Evolutionary conservation across 1,140 invertebrate genomes (phyloP).

Genomic region (Anastatus disparis): DNA sequence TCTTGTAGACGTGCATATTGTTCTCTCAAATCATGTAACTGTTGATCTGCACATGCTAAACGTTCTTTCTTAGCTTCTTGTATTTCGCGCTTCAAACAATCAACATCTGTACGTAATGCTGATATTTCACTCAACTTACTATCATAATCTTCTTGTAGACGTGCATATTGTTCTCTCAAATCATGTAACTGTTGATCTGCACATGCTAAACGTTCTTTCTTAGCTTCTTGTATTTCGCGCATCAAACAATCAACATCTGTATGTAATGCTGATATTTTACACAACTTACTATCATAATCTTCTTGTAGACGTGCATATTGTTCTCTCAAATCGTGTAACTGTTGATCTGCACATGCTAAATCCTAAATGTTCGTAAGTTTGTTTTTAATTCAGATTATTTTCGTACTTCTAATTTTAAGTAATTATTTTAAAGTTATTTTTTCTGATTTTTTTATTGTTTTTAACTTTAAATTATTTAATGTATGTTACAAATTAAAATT

Average conservation of each 20-base stretch:
- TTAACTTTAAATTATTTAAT: too few species aligned
- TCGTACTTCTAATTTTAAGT: not conserved
- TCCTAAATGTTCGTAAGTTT: too few species aligned
- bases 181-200: conserved; percentile 61
- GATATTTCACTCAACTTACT: conserved; percentile 70
- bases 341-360: conserved; percentile 43
- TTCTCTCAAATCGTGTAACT: conserved; percentile 66
- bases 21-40: conserved; percentile 66
- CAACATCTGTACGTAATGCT: conserved; percentile 64
- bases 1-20: conserved; percentile 69
- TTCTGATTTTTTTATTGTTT: too few species aligned
- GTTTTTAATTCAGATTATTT: not conserved
- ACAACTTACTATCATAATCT: conserved; percentile 70
- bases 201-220: conserved; percentile 66
- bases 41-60: conserved; percentile 49
- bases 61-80: conserved; percentile 68
- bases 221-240: conserved; percentile 64
- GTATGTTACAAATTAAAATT: too few species aligned
- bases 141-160: conserved; percentile 70
- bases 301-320: conserved; percentile 69
- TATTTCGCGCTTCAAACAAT: conserved; percentile 65
- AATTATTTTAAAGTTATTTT: too few species aligned
- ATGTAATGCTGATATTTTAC: conserved; percentile 67
- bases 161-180: conserved; percentile 67
- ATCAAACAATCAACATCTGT: conserved; percentile 67